Conservation (phyloP, 2,113 vertebrate genomes). For the Pygoscelis adeliae region DNA sequence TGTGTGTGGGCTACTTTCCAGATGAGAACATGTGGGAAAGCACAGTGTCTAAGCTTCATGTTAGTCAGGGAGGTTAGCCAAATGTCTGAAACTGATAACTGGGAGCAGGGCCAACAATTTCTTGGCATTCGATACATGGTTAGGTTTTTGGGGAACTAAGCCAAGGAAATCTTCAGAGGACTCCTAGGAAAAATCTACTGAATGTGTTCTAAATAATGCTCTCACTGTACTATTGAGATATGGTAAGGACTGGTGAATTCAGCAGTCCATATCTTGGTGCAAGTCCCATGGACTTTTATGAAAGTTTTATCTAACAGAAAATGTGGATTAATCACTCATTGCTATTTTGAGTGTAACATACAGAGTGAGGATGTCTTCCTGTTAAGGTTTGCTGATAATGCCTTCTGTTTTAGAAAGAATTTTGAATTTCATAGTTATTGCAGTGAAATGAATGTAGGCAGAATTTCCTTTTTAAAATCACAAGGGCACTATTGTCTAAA, state of each 20-base stretch:
- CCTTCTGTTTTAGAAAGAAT: background rate
- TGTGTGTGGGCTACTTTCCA: conserved; percentile 2
- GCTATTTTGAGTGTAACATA: background rate
- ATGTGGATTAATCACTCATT: background rate
- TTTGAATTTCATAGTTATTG: background rate
- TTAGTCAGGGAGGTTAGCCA: conserved; percentile 27
- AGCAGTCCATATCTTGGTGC: background rate
- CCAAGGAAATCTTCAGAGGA: background rate
- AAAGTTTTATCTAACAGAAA: background rate
- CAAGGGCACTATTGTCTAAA: background rate
- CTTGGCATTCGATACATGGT: background rate
- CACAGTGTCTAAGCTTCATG: background rate
- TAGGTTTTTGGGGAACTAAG: background rate
- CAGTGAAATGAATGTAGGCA: background rate
- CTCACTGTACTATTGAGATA: background rate
- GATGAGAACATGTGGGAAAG: conserved; percentile 12
- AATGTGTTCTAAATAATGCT: background rate
- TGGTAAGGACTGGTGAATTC: background rate
- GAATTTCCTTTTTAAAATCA: background rate
- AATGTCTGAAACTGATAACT: conserved; percentile 30
- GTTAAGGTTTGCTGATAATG: background rate
- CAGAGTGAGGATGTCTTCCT: background rate
- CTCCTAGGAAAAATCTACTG: background rate
- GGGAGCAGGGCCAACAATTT: conserved; percentile 1
- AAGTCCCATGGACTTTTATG: background rate